A percentile compares a stretch with the other conserved stretches of the same genome.
Conservation (phyloP, 2,113 vertebrate species). For the Nothocercus julius region DNA sequence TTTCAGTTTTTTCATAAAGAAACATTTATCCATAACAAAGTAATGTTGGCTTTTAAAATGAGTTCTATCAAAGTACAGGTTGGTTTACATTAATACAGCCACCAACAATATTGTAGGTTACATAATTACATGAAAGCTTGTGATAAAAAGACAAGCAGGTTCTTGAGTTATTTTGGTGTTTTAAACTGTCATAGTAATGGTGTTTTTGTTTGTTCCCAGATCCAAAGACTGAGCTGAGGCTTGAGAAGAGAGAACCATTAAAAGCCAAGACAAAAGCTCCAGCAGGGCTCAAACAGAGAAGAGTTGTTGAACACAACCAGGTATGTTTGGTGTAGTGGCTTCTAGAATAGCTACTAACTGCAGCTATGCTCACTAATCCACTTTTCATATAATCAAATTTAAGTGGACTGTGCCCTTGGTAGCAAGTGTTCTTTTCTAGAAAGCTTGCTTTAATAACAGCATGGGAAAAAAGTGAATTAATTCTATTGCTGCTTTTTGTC, state of each 20-base stretch:
- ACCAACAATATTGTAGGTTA: neutral
- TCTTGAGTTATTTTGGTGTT: neutral
- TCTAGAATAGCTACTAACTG: neutral
- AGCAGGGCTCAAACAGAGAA: constrained; percentile 81
- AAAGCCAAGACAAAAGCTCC: constrained; percentile 85
- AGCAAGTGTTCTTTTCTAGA: neutral
- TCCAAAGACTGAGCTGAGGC: constrained; percentile 81
- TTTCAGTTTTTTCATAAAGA: neutral
- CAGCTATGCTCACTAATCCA: neutral
- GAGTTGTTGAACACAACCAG: constrained; percentile 81
- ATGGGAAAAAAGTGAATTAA: constrained; percentile 3
- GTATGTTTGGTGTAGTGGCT: constrained; percentile 71
- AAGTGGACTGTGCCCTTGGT: neutral
- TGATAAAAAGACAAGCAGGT: too few species aligned
- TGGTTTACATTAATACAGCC: neutral
- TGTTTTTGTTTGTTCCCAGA: constrained; percentile 69
- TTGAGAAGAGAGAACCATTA: constrained; percentile 86
- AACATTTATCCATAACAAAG: neutral
- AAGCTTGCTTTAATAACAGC: neutral
- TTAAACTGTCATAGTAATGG: neutral
- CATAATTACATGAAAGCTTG: neutral
- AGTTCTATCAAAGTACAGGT: neutral
- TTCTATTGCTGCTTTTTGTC: neutral
- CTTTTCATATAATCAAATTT: neutral
- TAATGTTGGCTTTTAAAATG: neutral